These are phyloP conservation scores for Accipiter cooperii DNA, from an alignment of 2,113 vertebrate genomes.

Conservation along the genomic window DNA sequence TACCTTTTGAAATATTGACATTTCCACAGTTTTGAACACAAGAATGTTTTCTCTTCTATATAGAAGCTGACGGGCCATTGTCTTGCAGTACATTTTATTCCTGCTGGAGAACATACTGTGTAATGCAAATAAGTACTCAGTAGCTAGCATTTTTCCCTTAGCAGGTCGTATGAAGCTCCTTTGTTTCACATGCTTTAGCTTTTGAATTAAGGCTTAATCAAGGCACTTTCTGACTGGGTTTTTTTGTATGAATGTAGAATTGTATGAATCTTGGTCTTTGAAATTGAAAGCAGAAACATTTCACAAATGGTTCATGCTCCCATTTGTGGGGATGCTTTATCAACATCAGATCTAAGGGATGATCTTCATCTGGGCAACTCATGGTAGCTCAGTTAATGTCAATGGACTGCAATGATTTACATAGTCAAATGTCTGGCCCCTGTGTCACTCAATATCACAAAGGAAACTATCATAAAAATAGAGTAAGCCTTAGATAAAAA, in stretches of 20 bases:
- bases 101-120: neutral
- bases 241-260: neutral
- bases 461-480: neutral
- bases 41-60: constrained; percentile 61
- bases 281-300: neutral
- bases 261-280: neutral
- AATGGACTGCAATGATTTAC: neutral
- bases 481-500: neutral
- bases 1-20: constrained; percentile 81
- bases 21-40: constrained; percentile 73
- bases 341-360: neutral
- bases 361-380: neutral
- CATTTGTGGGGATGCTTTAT: neutral
- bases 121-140: neutral
- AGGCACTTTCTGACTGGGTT: neutral
- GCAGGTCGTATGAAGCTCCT: neutral
- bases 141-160: neutral
- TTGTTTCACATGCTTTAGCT: neutral
- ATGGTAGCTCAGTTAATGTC: neutral
- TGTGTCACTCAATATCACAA: neutral
- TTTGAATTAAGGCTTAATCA: constrained; percentile 23
- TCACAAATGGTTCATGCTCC: neutral
- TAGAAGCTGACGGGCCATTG: constrained; percentile 54
- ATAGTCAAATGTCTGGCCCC: neutral
- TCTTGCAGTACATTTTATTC: constrained; percentile 37